A percentile compares a stretch with the other conserved stretches of the same genome.
phyloP scores from a whole-genome alignment of 1,140 invertebrate species.

The Temnothorax nylanderi region DNA sequence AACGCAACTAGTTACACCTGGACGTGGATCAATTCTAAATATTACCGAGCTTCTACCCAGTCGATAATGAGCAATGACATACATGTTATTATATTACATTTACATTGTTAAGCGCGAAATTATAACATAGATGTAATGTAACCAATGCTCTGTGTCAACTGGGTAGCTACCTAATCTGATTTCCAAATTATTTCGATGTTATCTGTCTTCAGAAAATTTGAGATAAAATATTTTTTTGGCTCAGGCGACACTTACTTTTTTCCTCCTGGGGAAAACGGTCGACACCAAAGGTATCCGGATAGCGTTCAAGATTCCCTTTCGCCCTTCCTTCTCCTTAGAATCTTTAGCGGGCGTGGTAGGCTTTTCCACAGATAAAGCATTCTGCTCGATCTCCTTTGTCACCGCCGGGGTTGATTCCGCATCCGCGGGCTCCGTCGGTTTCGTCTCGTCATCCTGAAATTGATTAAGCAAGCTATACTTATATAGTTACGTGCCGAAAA shows the following conservation, averaged over 20 bases:
- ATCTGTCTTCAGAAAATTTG: not conserved
- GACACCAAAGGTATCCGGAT: slow-evolving; percentile 89
- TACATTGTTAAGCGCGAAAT: too few relatives aligned
- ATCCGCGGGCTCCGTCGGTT: slow-evolving; percentile 76
- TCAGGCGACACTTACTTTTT: slow-evolving; percentile 72
- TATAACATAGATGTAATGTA: too few relatives aligned
- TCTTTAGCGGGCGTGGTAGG: slow-evolving; percentile 83
- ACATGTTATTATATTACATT: too few relatives aligned
- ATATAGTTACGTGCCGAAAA: not conserved
- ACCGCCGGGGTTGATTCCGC: slow-evolving; percentile 69
- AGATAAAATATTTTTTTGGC: not conserved
- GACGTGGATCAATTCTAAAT: not conserved
- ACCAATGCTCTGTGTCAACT: too few relatives aligned
- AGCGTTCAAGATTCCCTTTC: slow-evolving; percentile 86
- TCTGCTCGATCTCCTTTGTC: slow-evolving; percentile 83
- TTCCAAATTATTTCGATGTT: not conserved
- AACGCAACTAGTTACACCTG: not conserved
- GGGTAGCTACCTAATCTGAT: not conserved
- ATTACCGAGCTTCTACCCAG: not conserved
- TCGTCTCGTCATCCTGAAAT: slow-evolving; percentile 83
- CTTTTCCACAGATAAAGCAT: slow-evolving; percentile 84
- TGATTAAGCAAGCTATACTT: not conserved
- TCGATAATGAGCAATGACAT: too few relatives aligned
- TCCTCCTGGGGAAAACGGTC: slow-evolving; percentile 87
- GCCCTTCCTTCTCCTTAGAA: slow-evolving; percentile 82